Percentiles rank a stretch among this genome's conserved stretches.
Evolutionary conservation across 2,113 vertebrate genomes (phyloP).

Genomic region (Kryptolebias marmoratus): DNA sequence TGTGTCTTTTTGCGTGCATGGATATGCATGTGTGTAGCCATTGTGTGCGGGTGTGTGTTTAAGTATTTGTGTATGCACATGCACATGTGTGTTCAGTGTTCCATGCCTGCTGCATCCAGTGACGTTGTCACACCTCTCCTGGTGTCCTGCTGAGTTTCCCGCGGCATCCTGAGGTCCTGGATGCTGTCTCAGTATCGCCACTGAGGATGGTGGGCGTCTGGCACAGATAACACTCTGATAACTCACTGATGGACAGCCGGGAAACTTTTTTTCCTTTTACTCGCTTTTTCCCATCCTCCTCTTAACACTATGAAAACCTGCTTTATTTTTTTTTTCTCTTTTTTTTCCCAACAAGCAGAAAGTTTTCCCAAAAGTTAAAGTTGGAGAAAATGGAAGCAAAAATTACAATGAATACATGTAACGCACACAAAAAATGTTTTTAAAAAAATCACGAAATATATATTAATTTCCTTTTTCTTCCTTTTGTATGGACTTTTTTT

Average conservation of each 20-base stretch:
- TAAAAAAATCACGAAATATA: too few species aligned
- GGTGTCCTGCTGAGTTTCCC: slow-evolving; percentile 79
- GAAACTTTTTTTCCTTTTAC: slow-evolving; percentile 65
- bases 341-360: slow-evolving; percentile 33
- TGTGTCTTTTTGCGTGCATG: slow-evolving; percentile 36
- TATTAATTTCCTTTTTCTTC: slow-evolving; percentile 41
- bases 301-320: slow-evolving; percentile 51
- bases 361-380: slow-evolving; percentile 29
- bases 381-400: slow-evolving; percentile 7
- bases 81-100: slow-evolving; percentile 53
- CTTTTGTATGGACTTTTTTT: slow-evolving; percentile 49
- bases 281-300: slow-evolving; percentile 39
- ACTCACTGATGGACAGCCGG: slow-evolving; percentile 74
- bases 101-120: slow-evolving; percentile 63
- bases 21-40: slow-evolving; percentile 23
- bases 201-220: slow-evolving; percentile 78
- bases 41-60: neutral
- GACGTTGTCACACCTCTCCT: slow-evolving; percentile 77
- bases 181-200: slow-evolving; percentile 73
- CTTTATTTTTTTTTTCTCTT: slow-evolving; percentile 5
- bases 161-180: slow-evolving; percentile 74
- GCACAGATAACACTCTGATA: slow-evolving; percentile 78
- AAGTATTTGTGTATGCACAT: slow-evolving; percentile 18
- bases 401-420: slow-evolving; percentile 15
- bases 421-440: too few species aligned